Evolutionary conservation across 1,140 invertebrate genomes (phyloP), one percentile per base, ranked within the genome.

Genomic region (Hesperophylax magnus): DNA sequence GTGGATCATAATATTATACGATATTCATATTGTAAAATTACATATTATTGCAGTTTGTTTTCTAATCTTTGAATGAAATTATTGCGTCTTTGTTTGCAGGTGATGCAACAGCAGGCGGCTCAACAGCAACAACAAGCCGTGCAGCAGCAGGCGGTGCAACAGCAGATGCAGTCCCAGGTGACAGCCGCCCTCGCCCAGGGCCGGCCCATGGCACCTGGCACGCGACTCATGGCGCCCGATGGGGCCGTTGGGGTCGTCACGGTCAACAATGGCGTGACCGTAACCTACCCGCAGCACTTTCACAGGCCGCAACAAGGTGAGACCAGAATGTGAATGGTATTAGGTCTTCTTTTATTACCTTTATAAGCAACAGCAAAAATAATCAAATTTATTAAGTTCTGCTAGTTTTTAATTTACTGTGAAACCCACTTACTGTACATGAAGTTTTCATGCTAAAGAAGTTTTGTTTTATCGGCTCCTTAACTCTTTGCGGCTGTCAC

Each of bases 161-260:
- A 90, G 60, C 89, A 91, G 58, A 91, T 92, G 91, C 91, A 91
- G 81, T 91, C 91, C 47, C 89, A 93, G 85, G 90, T 93, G 52
- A 91, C 93, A 85, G 91, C 92, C 83, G 91, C 91, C 11, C 90
- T 92, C 20, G 91, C 92, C 1, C 89, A 91, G 81, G 93, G 93
- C 3, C 88, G 91, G 69, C 91, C 91, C 39, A 92, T 93, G 88
- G 88, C 89, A 53, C 92, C 92, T 2, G 93, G 93, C 63, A 93
- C 92, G 3, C 89, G 90, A 53, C 86, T 93, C 31, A 87, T 93
- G 77, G 92, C 92, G 15, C 89, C 90, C 0, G 93, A 94, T 85
- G 93, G 93, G 6, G 91, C 92, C n/a, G 87, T 93, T 18, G 93
- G 93, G 39, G 90, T 93, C 52, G 92, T 94, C 39, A 91, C 92